Base-by-base conservation (phyloP, 2,797 vertebrate genomes). In the Leptoclinus maculatus region DNA sequence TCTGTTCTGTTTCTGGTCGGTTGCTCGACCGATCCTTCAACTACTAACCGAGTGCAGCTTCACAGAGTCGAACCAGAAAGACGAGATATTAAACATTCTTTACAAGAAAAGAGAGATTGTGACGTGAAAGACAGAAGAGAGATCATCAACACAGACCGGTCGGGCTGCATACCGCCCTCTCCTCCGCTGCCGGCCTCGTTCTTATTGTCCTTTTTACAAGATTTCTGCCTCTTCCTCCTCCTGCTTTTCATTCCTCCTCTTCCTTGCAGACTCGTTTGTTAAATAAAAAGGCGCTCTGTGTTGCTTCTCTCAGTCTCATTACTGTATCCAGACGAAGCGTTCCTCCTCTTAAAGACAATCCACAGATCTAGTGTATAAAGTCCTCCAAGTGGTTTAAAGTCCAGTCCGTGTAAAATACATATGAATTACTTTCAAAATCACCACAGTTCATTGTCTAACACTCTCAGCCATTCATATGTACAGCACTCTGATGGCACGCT, bases 31-130 rank as follows among this genome's bases (percentile, higher is more conserved):
- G 54, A 84, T 71, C 66, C 73, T 70, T 21, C 67, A 71, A 80
- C 59, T 29, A 41, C 63, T 6, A 81, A 72, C 9, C 65, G 82
- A 85, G 91, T 79, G 91, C 74, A 75, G 89, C 79, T 88, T 85
- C 83, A 87, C 93, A 83, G 89, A 94, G 91, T 45, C 82, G 0
- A 66, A 91, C 90, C 10, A 79, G 90, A 85, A 78, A 75, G 72
- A 82, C 78, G 29, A 74, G 66, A 74, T 17, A 3, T 38, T 59
- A 43, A 34, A 63, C 79, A 85, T 86, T 87, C 74, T 86, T 81
- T 53, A 80, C 71, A 49, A 14, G 38, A 58, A 63, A 67, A 71
- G 6, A 32, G 6, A 32, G 32, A 32, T 32, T 32, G 32, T 7
- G 38, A 67, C 71, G 49, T 14, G 19, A 71, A 14, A 70, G 27